These are phyloP conservation scores for Caloenas nicobarica DNA, from an alignment of 2,113 vertebrate species.

Conservation along the genomic window DNA sequence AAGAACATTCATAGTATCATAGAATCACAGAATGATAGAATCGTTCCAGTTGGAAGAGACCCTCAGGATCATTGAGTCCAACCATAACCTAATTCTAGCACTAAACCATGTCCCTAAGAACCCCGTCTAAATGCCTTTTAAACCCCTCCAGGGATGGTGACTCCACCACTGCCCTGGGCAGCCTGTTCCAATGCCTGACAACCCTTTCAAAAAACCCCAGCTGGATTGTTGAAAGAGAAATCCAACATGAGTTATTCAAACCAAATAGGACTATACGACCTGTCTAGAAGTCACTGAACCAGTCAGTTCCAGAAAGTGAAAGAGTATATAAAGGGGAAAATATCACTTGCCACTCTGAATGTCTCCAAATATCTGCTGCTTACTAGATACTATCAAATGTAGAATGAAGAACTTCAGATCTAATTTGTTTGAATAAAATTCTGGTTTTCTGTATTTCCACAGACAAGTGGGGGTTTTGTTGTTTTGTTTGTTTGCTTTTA, in stretches of 20 bases:
- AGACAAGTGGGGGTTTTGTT: background rate
- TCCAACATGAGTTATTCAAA: background rate
- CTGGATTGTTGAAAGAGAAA: background rate
- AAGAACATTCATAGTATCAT: background rate
- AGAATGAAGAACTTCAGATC: background rate
- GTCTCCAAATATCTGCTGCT: background rate
- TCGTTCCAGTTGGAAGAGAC: too few species aligned
- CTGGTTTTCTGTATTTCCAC: background rate
- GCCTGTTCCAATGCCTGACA: too few species aligned
- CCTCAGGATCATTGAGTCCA: too few species aligned
- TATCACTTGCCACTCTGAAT: background rate
- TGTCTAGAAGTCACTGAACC: background rate
- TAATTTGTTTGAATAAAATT: background rate
- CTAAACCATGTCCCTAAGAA: too few species aligned
- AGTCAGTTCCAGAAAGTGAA: background rate
- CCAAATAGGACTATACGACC: background rate
- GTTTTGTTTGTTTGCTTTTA: background rate
- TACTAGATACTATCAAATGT: background rate
- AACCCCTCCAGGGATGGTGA: too few species aligned
- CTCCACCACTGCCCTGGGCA: too few species aligned
- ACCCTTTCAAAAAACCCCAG: background rate
- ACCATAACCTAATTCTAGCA: too few species aligned
- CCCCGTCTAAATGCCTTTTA: too few species aligned
- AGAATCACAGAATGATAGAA: too few species aligned
- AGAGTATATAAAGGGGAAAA: background rate